Evolutionary conservation across 2,888 invertebrate genomes (phyloP).

Genomic region (Megastigmus dorsalis): DNA sequence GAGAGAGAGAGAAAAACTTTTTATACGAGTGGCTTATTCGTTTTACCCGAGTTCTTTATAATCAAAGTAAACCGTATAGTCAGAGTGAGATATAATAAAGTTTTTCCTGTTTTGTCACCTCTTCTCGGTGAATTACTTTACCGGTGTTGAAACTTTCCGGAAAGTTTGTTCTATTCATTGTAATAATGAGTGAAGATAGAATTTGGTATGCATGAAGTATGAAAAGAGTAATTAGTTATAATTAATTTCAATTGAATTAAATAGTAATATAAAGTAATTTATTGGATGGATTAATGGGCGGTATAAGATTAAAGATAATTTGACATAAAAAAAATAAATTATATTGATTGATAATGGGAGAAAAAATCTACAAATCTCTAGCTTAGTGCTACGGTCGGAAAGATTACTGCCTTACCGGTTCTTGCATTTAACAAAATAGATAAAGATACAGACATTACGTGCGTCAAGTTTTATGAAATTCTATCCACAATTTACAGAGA

Average conservation of each 20-base stretch:
- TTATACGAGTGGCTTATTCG: constrained; percentile 1
- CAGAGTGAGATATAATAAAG: constrained; percentile 17
- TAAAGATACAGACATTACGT: no score
- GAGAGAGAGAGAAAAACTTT: constrained; percentile 5
- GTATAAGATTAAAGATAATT: no score
- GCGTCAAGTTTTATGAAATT: no score
- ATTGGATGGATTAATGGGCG: background rate
- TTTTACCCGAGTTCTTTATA: background rate
- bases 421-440: no score
- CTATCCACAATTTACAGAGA: no score
- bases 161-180: constrained; percentile 16
- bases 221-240: constrained; percentile 8
- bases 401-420: no score
- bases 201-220: background rate
- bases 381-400: no score
- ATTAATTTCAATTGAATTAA: constrained; percentile 21
- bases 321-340: no score
- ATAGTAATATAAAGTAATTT: background rate
- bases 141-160: constrained; percentile 25
- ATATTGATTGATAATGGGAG: no score
- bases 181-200: constrained; percentile 24
- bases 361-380: no score
- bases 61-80: constrained; percentile 20
- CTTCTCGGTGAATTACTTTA: constrained; percentile 38
- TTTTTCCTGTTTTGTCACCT: constrained; percentile 48